Percentiles rank a stretch among this genome's conserved stretches.
Evolutionary conservation across 2,113 vertebrate species (phyloP).

Genomic region (Tinamus guttatus): DNA sequence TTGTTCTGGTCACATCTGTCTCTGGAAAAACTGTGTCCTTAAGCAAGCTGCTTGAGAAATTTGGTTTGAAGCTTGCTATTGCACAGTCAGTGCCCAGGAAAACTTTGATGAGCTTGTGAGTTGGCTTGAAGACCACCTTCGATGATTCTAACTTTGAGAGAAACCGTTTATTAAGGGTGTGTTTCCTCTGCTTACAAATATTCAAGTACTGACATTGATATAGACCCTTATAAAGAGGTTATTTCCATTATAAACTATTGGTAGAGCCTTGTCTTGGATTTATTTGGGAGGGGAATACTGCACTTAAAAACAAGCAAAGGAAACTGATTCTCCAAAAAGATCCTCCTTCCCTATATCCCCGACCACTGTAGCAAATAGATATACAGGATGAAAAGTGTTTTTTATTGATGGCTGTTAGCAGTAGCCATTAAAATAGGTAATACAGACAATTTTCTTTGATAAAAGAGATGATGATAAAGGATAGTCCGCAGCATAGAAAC

Average conservation of each 20-base stretch:
- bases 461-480: not conserved
- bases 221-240: too few species aligned
- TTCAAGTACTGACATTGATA: too few species aligned
- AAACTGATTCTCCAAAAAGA: not conserved
- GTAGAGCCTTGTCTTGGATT: not conserved
- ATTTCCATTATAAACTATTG: not conserved
- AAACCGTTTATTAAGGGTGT: not conserved
- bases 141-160: not conserved
- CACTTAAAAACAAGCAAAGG: not conserved
- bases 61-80: not conserved
- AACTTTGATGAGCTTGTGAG: not conserved
- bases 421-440: not conserved
- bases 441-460: not conserved
- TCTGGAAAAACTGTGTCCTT: not conserved
- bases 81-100: not conserved
- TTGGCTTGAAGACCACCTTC: not conserved
- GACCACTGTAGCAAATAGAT: not conserved
- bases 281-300: not conserved
- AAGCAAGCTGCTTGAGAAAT: not conserved
- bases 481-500: not conserved
- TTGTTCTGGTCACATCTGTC: not conserved
- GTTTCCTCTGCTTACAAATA: not conserved
- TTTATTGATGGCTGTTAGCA: not conserved
- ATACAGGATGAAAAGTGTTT: not conserved
- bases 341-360: too few species aligned